Base-by-base conservation (phyloP, 2,797 vertebrate species). In the Sebastes goodei region DNA sequence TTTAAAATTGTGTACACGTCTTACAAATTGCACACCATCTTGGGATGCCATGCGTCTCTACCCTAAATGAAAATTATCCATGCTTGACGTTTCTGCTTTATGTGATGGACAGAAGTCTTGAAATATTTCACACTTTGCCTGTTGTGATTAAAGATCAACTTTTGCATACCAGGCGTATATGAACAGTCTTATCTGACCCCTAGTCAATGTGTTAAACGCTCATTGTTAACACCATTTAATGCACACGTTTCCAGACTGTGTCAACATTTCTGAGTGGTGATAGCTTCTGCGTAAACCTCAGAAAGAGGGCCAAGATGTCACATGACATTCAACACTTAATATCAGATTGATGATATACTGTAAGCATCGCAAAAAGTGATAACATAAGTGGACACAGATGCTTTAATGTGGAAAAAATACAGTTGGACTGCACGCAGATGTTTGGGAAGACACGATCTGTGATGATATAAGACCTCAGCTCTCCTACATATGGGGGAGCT, bases 391-490 rank as follows among this genome's bases (percentile, higher is more conserved):
- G 29, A 20, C 29, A 10, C 46, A 27, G 59, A 69, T 46, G 46
- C 55, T 76, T 23, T 30, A 42, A 21, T 55, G 71, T 60, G 35
- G 35, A 66, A 83, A 15, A 67, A 33, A 76, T 61, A 21, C 11
- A 17, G 69, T 23, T 57, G 42, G 23, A 76, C 52, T 75, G 38
- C 76, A 64, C 72, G 62, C 61, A 80, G 82, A 79, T 79, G 84
- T 79, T 81, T 71, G 33, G 23, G 30, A 75, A 62, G 57, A 76
- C 8, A 12, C 59, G 71, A 77, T 77, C 23, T 62, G 67, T 38
- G 75, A 71, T 84, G 75, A 83, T 80, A 27, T 62, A 73, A 76
- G 56, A 62, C 78, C 78, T 66, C 38, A 32, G 68, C 70, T 74
- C 59, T 72, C 29, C 21, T 59, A 74, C 52, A 76, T 76, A 73